Evolutionary conservation across 2,113 vertebrate species (phyloP).

Genomic region (Gymnobelideus leadbeateri): DNA sequence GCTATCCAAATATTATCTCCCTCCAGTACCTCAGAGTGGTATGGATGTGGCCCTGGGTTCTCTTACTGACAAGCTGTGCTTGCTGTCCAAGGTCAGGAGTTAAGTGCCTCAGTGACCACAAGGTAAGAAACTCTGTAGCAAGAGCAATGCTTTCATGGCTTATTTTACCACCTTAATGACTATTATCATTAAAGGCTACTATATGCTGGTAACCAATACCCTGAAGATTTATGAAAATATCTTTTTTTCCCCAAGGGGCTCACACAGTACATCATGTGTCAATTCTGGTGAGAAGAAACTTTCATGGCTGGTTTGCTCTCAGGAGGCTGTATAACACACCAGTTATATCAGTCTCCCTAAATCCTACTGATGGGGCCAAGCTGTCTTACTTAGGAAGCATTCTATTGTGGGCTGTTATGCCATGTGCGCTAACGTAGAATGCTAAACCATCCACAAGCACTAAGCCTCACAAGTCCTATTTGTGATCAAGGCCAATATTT

Average conservation of each 20-base stretch:
- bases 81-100: neutral
- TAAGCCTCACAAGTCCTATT: neutral
- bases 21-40: neutral
- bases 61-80: neutral
- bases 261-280: neutral
- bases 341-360: slow-evolving; percentile 17
- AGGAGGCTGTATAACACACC: neutral
- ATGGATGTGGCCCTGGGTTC: neutral
- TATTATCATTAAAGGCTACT: neutral
- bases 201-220: neutral
- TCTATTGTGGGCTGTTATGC: slow-evolving; percentile 61
- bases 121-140: neutral
- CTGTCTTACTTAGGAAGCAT: slow-evolving; percentile 59
- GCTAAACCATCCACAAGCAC: neutral
- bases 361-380: slow-evolving; percentile 28
- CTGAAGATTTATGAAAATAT: neutral
- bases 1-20: neutral
- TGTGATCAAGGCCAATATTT: neutral
- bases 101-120: neutral
- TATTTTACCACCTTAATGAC: neutral
- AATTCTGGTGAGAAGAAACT: neutral
- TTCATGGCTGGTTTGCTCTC: neutral
- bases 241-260: neutral
- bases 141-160: neutral
- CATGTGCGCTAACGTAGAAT: neutral